Percentiles rank a stretch among this genome's conserved stretches.
Conservation (phyloP, 2,888 invertebrate genomes). For the Campoplex nolae region DNA sequence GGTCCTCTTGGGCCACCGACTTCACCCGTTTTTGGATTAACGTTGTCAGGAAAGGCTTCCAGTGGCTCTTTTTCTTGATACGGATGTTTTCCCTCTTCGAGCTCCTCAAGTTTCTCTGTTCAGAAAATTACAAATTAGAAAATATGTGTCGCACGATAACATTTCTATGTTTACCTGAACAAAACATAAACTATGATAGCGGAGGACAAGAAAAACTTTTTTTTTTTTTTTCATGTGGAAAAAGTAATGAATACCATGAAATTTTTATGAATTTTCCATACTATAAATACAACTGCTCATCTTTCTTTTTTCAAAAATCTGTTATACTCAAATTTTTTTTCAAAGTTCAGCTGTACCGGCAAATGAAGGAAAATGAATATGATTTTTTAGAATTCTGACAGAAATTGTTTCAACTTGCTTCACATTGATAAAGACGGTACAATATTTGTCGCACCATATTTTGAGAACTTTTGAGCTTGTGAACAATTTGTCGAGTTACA, state of each 20-base stretch:
- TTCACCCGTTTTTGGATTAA: conserved; percentile 97
- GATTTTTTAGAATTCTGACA: too few species aligned
- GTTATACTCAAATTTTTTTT: too few species aligned
- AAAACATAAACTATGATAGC: not conserved
- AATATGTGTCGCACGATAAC: not conserved
- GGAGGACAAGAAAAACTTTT: not conserved
- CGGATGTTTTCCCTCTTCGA: conserved; percentile 89
- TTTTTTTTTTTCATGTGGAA: not conserved
- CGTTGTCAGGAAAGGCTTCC: conserved; percentile 93
- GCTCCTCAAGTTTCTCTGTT: conserved; percentile 91
- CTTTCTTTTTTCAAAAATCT: too few species aligned
- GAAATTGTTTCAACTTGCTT: too few species aligned
- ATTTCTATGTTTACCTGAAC: not conserved
- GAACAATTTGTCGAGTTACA: too few species aligned
- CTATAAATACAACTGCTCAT: too few species aligned
- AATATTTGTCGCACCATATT: too few species aligned
- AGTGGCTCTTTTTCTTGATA: conserved; percentile 93
- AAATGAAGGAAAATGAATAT: too few species aligned
- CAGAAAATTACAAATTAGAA: not conserved
- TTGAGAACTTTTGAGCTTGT: too few species aligned
- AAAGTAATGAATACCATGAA: not conserved
- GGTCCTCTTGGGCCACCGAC: conserved; percentile 97
- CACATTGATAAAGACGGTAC: too few species aligned
- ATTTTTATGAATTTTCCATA: too few species aligned
- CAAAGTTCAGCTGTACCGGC: too few species aligned